Evolutionary conservation across 2,888 invertebrate genomes (phyloP).

Genomic region (Nemotelus pantherinus): DNA sequence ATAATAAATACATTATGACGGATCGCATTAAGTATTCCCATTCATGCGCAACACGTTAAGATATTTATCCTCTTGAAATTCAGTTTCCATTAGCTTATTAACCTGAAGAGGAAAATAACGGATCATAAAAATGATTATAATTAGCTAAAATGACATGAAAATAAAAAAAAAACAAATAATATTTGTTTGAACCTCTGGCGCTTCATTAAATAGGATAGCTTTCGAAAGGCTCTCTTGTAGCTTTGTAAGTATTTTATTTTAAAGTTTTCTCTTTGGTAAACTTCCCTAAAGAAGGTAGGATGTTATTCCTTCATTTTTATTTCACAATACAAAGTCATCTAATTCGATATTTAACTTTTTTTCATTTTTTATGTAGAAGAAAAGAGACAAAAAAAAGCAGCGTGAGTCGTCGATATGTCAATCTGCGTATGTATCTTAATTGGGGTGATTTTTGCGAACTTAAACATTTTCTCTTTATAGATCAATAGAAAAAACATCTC

Average conservation of each 20-base stretch:
- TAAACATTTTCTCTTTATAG: too few species aligned
- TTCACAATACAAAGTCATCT: not conserved
- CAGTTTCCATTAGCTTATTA: too few species aligned
- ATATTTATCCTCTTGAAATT: too few species aligned
- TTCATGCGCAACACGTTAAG: too few species aligned
- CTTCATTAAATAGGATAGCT: conserved; percentile 66
- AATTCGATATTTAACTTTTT: not conserved
- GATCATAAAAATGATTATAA: too few species aligned
- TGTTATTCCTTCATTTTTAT: conserved; percentile 4
- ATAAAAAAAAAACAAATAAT: conserved; percentile 76
- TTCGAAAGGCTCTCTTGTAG: conserved; percentile 65
- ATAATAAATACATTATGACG: too few species aligned
- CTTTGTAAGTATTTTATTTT: conserved; percentile 65
- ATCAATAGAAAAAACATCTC: too few species aligned
- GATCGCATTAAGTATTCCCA: too few species aligned
- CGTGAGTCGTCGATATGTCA: conserved; percentile 65
- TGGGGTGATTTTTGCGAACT: too few species aligned
- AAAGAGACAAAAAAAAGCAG: conserved; percentile 68
- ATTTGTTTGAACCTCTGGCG: conserved; percentile 72
- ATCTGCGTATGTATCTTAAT: too few species aligned
- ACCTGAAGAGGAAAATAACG: too few species aligned
- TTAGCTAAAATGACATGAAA: too few species aligned
- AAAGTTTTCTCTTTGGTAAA: conserved; percentile 42
- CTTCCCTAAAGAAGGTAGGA: not conserved
- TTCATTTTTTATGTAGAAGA: conserved; percentile 66